Base-by-base conservation (phyloP, 2,888 invertebrate species). In the Cyrtodaria siliqua region DNA sequence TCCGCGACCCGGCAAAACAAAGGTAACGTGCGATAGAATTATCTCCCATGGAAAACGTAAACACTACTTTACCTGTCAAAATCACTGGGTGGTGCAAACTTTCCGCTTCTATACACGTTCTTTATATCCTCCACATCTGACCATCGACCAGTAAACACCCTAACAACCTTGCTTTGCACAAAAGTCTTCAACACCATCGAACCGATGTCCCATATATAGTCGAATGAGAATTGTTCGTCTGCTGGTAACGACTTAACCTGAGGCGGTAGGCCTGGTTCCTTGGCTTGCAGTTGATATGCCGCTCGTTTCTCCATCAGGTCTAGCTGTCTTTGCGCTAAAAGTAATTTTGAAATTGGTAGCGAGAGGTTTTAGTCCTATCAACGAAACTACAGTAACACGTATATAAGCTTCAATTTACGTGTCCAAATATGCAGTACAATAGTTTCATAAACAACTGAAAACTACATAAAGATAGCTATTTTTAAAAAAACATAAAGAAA, bases 301-400 rank as follows among this genome's bases (percentile, higher is more conserved):
- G 52, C 20, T 38, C 87, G 78, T 76, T 91, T 92, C 52, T 90
- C 87, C 27, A 87, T 86, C 24, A 93, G 80, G 62, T 93, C 93
- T 8, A 76, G 75, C 18, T 82, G 67, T 26, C 93, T 77, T 56
- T 90, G 89, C 18, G 91, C 91, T 24, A 33, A 33, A 33, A 8
- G 33, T 33, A 4, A 33, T 12, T 8, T 33, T 33, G 4, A 33
- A 33, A 33, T 33, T 12, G 12, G 33, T 33, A n/a, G n/a, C n/a
- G n/a, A n/a, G n/a, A n/a, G n/a, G n/a, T n/a, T n/a, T n/a, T n/a
- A n/a, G n/a, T n/a, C n/a, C n/a, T n/a, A n/a, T n/a, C n/a, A n/a
- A n/a, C n/a, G n/a, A n/a, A n/a, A n/a, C n/a, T n/a, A n/a, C n/a
- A n/a, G n/a, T n/a, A n/a, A n/a, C n/a, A n/a, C n/a, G n/a, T n/a